phyloP scores from a whole-genome alignment of 2,113 vertebrate genomes.

The Archocentrus centrarchus region DNA sequence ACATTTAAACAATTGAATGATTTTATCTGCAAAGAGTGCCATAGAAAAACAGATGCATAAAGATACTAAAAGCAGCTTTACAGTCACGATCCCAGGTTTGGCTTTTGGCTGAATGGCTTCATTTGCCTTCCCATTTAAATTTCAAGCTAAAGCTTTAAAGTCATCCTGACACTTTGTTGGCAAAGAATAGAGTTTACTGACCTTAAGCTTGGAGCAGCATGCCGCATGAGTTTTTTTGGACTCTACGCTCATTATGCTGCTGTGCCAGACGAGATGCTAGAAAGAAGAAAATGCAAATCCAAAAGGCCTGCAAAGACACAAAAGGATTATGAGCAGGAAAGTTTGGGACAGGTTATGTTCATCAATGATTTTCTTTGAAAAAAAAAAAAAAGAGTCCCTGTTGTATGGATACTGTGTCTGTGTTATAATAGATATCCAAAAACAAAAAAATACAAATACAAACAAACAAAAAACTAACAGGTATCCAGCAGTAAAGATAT shows the following conservation, averaged over 20 bases:
- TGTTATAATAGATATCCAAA: too few species aligned
- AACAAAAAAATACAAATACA: too few species aligned
- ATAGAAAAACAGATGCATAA: not conserved
- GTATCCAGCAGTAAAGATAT: not conserved
- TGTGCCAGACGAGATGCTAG: not conserved
- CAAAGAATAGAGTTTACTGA: constrained; percentile 42
- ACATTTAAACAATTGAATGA: not conserved
- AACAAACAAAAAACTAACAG: too few species aligned
- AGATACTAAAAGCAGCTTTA: not conserved
- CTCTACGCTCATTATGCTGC: constrained; percentile 78
- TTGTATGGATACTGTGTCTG: not conserved
- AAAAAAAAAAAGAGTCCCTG: accelerated
- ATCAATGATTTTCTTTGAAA: too few species aligned
- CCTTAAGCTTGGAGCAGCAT: constrained; percentile 83
- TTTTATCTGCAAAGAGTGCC: not conserved
- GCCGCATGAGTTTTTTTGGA: constrained; percentile 56
- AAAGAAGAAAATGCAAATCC: not conserved
- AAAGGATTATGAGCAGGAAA: not conserved
- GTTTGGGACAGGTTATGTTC: too few species aligned
- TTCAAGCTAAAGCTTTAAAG: not conserved
- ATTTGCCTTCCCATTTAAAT: not conserved
- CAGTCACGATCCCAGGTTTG: not conserved
- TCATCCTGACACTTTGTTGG: too few species aligned
- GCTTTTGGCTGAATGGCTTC: not conserved
- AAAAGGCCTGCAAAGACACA: constrained; percentile 30